A percentile compares a stretch with the other conserved stretches of the same genome.
Conservation (phyloP, 1,140 invertebrate species). For the Philotrypesis tridentata region DNA sequence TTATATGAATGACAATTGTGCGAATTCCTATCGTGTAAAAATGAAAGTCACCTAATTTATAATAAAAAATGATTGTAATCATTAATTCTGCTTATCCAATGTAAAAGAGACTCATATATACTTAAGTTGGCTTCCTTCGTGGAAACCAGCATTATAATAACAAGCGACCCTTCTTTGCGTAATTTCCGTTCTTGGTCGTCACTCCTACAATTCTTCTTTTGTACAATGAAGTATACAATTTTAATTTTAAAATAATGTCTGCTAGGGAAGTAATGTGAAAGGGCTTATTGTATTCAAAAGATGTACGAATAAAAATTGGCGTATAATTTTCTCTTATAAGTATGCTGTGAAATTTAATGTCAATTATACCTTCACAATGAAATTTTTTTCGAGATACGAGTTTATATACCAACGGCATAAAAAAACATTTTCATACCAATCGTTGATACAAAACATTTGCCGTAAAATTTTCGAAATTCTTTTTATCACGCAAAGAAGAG, state of each 20-base stretch:
- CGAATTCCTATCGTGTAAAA: slow-evolving; percentile 16
- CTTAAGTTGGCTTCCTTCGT: neutral
- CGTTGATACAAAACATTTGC: neutral
- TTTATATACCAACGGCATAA: neutral
- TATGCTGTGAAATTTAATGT: neutral
- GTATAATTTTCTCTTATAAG: neutral
- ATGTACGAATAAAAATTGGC: neutral
- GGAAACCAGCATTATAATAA: slow-evolving; percentile 15
- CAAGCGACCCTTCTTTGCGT: slow-evolving; percentile 19
- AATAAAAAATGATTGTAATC: neutral
- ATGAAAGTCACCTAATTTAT: neutral
- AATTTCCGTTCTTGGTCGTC: neutral
- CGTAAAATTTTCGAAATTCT: neutral
- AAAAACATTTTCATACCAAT: neutral
- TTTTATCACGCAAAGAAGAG: slow-evolving; percentile 9
- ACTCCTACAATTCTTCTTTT: neutral
- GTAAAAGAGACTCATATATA: neutral
- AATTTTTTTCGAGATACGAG: neutral
- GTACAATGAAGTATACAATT: neutral
- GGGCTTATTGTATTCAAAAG: neutral
- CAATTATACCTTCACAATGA: neutral
- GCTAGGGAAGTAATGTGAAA: neutral
- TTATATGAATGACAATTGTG: slow-evolving; percentile 35
- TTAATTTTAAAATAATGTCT: neutral
- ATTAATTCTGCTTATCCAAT: neutral